Percentiles rank a stretch among this genome's conserved stretches.
phyloP scores from a whole-genome alignment of 23 tunicate genomes.

The Halocynthia aurantium region DNA sequence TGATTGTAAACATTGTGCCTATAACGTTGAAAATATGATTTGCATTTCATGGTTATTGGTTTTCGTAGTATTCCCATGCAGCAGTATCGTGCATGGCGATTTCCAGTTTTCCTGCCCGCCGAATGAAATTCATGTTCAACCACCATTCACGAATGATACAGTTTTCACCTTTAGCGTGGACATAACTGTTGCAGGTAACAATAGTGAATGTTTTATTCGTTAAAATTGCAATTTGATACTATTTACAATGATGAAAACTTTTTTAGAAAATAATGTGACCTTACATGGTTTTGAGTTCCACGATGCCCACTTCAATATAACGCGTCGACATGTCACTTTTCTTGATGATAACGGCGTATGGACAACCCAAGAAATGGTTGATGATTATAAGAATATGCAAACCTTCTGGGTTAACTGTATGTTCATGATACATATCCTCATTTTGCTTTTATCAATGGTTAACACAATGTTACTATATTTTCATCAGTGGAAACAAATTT shows the following conservation, averaged over 20 bases:
- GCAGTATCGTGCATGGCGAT: no score
- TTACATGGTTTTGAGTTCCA: slow-evolving; percentile 4
- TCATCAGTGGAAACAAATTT: neutral
- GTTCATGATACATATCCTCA: neutral
- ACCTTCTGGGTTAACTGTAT: slow-evolving; percentile 2
- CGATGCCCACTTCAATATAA: neutral
- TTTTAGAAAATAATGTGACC: slow-evolving; percentile 14
- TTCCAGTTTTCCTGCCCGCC: no score
- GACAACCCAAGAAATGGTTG: slow-evolving; percentile 2
- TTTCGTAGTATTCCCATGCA: no score
- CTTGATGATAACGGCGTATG: slow-evolving; percentile 4
- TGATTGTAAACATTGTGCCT: no score
- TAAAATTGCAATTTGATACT: no score
- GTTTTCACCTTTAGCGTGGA: no score
- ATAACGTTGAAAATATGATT: no score
- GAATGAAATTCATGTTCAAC: no score
- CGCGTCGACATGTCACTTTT: neutral
- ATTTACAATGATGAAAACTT: neutral
- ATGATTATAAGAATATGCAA: slow-evolving; percentile 16
- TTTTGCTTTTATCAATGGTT: neutral
- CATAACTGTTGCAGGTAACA: no score
- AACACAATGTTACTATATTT: neutral
- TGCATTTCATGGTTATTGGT: no score
- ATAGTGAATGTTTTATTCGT: no score
- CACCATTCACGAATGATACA: no score